Evolutionary conservation across 2,113 vertebrate species (phyloP).

Genomic region (Mormyrus lacerda): DNA sequence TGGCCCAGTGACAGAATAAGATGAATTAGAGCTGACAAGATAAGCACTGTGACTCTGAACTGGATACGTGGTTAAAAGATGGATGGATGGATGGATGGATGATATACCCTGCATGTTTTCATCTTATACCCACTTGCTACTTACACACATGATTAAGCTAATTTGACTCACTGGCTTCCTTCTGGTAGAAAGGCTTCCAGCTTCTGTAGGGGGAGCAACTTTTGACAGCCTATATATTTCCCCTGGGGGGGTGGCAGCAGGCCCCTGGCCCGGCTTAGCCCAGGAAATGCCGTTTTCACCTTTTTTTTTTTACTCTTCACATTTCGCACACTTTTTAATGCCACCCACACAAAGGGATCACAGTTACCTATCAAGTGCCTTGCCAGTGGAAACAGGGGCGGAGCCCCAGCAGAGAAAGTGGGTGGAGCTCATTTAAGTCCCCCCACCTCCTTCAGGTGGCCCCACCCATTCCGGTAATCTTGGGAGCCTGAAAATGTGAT

Average conservation of each 20-base stretch:
- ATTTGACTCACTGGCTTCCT: not conserved
- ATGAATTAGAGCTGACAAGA: not conserved
- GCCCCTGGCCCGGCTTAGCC: not conserved
- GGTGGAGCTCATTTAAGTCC: not conserved
- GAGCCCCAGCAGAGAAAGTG: not conserved
- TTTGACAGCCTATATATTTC: conserved; percentile 40
- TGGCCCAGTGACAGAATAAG: not conserved
- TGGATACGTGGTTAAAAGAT: not conserved
- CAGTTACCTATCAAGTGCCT: not conserved
- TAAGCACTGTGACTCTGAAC: not conserved
- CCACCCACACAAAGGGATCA: conserved; percentile 2
- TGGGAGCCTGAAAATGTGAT: not conserved
- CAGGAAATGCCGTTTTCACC: conserved; percentile 11
- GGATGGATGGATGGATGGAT: not conserved
- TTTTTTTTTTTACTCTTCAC: not conserved
- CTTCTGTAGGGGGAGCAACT: conserved; percentile 25
- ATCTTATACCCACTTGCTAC: not conserved
- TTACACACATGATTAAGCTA: not conserved
- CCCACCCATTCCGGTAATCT: not conserved
- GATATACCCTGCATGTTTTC: not conserved
- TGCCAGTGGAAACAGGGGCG: not conserved
- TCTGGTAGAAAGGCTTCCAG: not conserved
- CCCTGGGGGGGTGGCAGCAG: not conserved
- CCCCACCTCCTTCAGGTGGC: not conserved
- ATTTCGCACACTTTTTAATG: not conserved